Conservation (phyloP, 1,140 invertebrate species). For the Prorops nasuta region DNA sequence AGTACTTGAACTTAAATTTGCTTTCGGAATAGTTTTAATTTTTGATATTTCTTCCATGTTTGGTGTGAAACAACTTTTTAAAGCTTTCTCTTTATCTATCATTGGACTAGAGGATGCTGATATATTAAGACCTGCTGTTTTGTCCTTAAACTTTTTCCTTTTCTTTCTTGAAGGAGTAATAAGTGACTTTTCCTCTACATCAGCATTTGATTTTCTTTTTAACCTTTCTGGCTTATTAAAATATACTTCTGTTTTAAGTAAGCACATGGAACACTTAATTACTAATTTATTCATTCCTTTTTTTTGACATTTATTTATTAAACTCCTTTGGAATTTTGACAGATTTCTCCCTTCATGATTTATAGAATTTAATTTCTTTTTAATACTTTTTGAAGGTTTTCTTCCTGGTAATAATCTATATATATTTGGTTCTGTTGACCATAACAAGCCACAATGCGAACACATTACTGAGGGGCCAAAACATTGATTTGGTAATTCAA, state of each 20-base stretch:
- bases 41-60: not conserved
- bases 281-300: constrained; percentile 39
- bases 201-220: constrained; percentile 14
- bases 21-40: constrained; percentile 13
- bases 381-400: constrained; percentile 24
- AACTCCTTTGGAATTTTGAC: constrained; percentile 28
- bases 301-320: constrained; percentile 34
- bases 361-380: constrained; percentile 23
- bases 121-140: constrained; percentile 44
- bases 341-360: constrained; percentile 14
- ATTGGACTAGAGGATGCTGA: constrained; percentile 13
- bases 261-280: constrained; percentile 41
- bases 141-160: constrained; percentile 43
- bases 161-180: constrained; percentile 23
- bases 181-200: not conserved
- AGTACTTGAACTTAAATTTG: constrained; percentile 28
- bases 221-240: constrained; percentile 37
- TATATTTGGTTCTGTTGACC: constrained; percentile 31
- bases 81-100: constrained; percentile 8
- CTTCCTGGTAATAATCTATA: constrained; percentile 32
- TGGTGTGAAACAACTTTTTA: not conserved
- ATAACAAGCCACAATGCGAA: constrained; percentile 42
- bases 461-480: constrained; percentile 43
- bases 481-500: constrained; percentile 32
- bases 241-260: constrained; percentile 23